Base-by-base conservation (phyloP, 2,888 invertebrate genomes). In the Pyrocoelia pectoralis region DNA sequence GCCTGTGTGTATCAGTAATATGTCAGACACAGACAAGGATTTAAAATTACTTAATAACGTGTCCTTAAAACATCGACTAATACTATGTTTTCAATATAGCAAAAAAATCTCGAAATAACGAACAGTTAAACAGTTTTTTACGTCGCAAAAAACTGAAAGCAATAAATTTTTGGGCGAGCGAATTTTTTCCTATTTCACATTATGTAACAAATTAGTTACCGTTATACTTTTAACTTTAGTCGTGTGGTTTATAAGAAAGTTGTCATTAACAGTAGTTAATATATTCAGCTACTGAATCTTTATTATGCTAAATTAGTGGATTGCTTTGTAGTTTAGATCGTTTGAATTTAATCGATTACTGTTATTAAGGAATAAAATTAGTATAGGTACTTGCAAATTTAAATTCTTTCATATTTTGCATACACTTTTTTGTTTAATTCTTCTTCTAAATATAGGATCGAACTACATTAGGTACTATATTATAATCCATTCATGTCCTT, bases 1-100 rank as follows among this genome's bases (percentile, higher is more conserved):
- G 46, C 33, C 29, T 56, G 53, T 54, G 29, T 54, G 54, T 57
- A 60, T 41, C 61, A 54, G 61, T 55, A 56, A 61, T 65, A 48
- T 57, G 57, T 61, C 61, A 61, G 46, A 43, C 54, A 48, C 56
- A 60, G 52, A 56, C 60, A 43, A 46, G 49, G 50, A 49, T 58
- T 58, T 64, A 59, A 63, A 63, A 64, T 59, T 64, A 49, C 48
- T 24, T 56, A 53, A 57, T 51, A 52, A 49, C 52, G 52, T 52
- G 28, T 19, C 59, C 43, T 53, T 43, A 51, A 41, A 12, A 9
- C 17, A 48, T 43, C 43, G 14, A 14, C 43, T 43, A 6, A 43
- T 6, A 6, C 24, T 6, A 5, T 24, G 4, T 24, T 24, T 24
- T 24, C 24, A 24, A 6, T 24, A 24, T 24, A 24, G 24, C 24